phyloP scores from a whole-genome alignment of 2,797 vertebrate species.

The Coilia nasus region DNA sequence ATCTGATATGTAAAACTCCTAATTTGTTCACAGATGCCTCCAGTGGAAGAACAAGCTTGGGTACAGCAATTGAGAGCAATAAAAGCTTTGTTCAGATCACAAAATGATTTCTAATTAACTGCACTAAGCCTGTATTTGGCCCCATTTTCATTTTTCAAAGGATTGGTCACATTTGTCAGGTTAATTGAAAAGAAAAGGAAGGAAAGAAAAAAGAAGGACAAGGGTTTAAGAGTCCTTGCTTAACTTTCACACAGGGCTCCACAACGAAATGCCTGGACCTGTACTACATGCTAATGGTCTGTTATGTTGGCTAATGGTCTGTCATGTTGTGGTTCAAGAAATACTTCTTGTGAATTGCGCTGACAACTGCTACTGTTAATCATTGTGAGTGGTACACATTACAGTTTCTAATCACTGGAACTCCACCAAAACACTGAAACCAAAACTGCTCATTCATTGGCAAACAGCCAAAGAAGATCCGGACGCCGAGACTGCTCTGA shows the following conservation, averaged over 20 bases:
- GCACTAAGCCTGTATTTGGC: background rate
- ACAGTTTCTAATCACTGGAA: background rate
- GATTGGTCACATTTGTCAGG: background rate
- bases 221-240: background rate
- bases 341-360: background rate
- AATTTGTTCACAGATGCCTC: background rate
- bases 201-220: too few relatives aligned
- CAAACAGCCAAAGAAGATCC: background rate
- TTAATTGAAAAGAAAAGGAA: background rate
- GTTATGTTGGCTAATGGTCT: background rate
- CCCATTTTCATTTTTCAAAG: background rate
- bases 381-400: background rate
- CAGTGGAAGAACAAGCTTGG: background rate
- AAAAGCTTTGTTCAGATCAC: background rate
- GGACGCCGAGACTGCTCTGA: constrained; percentile 44
- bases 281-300: too few relatives aligned
- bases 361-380: constrained; percentile 7
- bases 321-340: background rate
- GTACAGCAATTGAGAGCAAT: background rate
- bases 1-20: background rate
- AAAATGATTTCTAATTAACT: background rate
- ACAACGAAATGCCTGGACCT: background rate
- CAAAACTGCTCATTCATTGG: background rate
- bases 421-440: background rate
- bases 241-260: background rate